Evolutionary conservation across 2,113 vertebrate genomes (phyloP), one percentile per base, ranked within the genome.

Genomic region (Lamprotornis superbus): DNA sequence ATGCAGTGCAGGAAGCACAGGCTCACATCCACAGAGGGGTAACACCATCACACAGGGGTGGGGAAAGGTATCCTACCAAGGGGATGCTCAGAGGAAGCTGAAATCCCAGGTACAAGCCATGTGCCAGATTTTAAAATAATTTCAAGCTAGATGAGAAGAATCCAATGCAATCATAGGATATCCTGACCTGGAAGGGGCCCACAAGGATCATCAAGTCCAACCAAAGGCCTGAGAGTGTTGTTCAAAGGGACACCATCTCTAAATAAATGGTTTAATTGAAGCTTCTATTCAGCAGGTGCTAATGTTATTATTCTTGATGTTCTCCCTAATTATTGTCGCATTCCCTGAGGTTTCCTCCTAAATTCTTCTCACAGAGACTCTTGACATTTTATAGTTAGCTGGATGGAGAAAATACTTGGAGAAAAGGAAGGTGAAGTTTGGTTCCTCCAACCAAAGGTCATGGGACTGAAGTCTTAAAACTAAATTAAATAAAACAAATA

Each of bases 391-490:
- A 23, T 1, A 9, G 24, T 44, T 74, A 49, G 11, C n/a, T 94
- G 49, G 27, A 57, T 53, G 37, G 24, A 90, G 55, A 70, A 78
- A 46, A 46, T 37, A 33, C 22, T 25, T 78, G n/a, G 37, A 53
- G 30, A 65, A 24, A 52, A 65, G 56, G 55, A 73, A 92, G 23
- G 25, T 30, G 16, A 77, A 64, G 27, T 84, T 52, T 35, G 3
- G 15, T 65, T 92, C 35, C 16, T 67, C 37, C 68, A 49, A 40
- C 19, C 0, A 2, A 70, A 75, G 2, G 3, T 28, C 1, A 0
- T 5, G 16, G 5, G 42, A 82, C 14, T 22, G 11, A 31, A 50
- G 12, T 28, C 17, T 61, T 65, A 7, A 55, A 74, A 50, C 56
- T 42, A 50, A 18, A 2, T 15, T 27, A 23, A 59, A 44, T 18